These are phyloP conservation scores for Numenius phaeopus DNA, from an alignment of 2,797 vertebrate species.

Conservation along the genomic window DNA sequence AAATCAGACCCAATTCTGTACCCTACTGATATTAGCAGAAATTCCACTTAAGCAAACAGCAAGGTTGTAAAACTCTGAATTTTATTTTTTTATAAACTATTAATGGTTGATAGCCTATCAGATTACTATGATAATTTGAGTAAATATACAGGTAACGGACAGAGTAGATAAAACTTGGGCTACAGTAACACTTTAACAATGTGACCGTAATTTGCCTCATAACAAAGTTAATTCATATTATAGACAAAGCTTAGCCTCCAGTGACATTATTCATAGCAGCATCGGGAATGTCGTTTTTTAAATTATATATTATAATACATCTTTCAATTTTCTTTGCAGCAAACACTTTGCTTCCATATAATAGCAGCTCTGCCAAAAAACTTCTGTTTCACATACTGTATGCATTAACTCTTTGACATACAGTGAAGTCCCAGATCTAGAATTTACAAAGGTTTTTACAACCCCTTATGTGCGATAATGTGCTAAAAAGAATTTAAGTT, in stretches of 20 bases:
- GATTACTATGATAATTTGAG: neutral
- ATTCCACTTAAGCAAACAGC: neutral
- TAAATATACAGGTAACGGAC: neutral
- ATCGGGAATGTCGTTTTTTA: neutral
- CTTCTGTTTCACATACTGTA: conserved; percentile 37
- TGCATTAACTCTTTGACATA: conserved; percentile 42
- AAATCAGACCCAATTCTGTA: neutral
- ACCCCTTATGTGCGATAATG: conserved; percentile 35
- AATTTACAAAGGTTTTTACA: conserved; percentile 47
- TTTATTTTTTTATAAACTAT: neutral
- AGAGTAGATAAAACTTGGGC: neutral
- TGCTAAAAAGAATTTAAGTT: conserved; percentile 41
- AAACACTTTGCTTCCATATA: neutral
- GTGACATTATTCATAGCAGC: neutral
- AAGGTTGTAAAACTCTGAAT: neutral
- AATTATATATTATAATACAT: neutral
- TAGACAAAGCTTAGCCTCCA: neutral
- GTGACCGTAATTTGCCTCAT: neutral
- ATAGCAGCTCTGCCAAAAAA: neutral
- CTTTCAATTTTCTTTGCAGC: neutral
- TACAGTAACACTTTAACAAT: neutral
- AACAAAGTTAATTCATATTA: neutral
- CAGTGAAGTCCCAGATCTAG: conserved; percentile 48
- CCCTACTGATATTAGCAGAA: neutral
- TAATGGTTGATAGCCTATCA: neutral